Base-by-base conservation (phyloP, 1,140 invertebrate species). In the Drosophila kepulauana region DNA sequence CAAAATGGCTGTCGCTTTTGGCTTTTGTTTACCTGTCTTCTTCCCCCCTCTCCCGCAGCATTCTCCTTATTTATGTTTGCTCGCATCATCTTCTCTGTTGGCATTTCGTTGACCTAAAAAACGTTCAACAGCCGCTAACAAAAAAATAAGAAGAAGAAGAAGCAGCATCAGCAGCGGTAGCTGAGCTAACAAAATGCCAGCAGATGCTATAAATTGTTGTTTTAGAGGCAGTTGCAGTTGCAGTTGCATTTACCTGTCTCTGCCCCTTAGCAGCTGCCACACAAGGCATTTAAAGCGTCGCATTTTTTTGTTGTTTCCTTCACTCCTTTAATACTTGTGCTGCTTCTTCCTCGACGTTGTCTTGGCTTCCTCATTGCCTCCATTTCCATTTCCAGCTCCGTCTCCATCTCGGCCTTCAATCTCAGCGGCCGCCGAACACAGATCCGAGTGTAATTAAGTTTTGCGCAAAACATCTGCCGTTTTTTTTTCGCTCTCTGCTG, bases 91-190 rank as follows among this genome's bases (percentile, higher is more conserved):
- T 79, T 69, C 73, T 61, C 41, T 84, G 80, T 80, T 87, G 84
- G 84, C 81, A 84, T 84, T 88, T 81, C 77, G 84, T 88, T 88
- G 84, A 88, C 84, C 84, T 88, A 88, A 88, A 88, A 88, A 88
- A 88, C 85, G 85, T 84, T 89, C 78, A 84, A 84, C 77, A 81
- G 77, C 74, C 75, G 70, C 68, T 80, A 87, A 79, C 20, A 57
- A 74, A 78, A 78, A 63, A 56, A 64, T 54, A 52, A 66, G 8
- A 56, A 67, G 30, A 33, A 48, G 51, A 13, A 61, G 10, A 20
- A 38, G 56, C 30, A 59, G 45, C 15, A 51, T 20, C 52, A 62
- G 28, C 35, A 25, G 52, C 5, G 35, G 13, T 20, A 35, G 61
- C 41, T 28, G 46, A 52, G 75, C 61, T 65, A 75, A 75, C 76